Percentiles rank a stretch among this genome's conserved stretches.
phyloP scores from a whole-genome alignment of 2,797 vertebrate species.

The Enteromius fasciolatus region DNA sequence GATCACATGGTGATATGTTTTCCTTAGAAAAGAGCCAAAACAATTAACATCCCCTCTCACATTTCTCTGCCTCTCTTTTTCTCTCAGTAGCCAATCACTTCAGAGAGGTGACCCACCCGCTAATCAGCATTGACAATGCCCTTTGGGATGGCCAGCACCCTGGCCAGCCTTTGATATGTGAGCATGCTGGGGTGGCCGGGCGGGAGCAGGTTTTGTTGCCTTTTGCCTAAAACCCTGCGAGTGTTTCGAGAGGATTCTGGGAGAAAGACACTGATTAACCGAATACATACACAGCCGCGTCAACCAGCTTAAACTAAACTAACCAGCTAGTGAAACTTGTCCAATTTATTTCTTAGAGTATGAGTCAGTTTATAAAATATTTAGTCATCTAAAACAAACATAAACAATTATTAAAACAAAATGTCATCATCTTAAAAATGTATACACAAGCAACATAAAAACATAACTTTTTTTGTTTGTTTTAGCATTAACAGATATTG shows the following conservation, averaged over 20 bases:
- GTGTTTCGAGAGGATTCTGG: conserved; percentile 39
- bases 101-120: conserved; percentile 78
- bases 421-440: no score
- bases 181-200: conserved; percentile 40
- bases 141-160: conserved; percentile 71
- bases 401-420: no score
- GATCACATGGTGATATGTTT: conserved; percentile 90
- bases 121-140: conserved; percentile 77
- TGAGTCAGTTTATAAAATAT: no score
- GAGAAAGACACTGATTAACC: conserved; percentile 8
- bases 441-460: not conserved
- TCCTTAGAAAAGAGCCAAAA: conserved; percentile 88
- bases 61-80: conserved; percentile 81
- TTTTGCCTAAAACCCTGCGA: conserved; percentile 22
- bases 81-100: conserved; percentile 75
- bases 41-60: conserved; percentile 89
- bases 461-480: not conserved
- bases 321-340: not conserved
- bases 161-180: conserved; percentile 70
- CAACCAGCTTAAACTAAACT: not conserved
- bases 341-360: not conserved
- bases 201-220: conserved; percentile 32
- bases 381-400: no score
- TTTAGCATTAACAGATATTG: not conserved
- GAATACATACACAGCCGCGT: not conserved